Evolutionary conservation across 2,888 invertebrate species (phyloP).

Genomic region (Mythimna albipuncta): DNA sequence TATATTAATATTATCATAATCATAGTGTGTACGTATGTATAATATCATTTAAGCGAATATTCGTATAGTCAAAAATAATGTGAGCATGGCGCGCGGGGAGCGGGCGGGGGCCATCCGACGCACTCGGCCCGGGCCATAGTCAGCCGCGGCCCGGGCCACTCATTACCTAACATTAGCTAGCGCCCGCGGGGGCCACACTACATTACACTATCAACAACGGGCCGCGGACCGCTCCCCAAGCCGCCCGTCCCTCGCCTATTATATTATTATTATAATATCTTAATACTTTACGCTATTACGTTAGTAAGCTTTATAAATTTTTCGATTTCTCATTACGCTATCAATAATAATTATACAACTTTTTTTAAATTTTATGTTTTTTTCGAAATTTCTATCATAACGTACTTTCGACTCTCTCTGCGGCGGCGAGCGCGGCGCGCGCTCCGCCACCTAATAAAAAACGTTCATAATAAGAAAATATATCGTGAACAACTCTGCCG

Average conservation of each 20-base stretch:
- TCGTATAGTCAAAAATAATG: constrained; percentile 90
- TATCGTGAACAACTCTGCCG: constrained; percentile 91
- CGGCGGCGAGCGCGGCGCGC: constrained; percentile 83
- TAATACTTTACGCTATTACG: constrained; percentile 90
- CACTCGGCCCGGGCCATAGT: constrained; percentile 63
- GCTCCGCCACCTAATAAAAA: constrained; percentile 92
- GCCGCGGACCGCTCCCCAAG: constrained; percentile 81
- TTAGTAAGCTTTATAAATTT: constrained; percentile 91
- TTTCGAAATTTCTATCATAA: constrained; percentile 90
- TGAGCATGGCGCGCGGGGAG: constrained; percentile 87
- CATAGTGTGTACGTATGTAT: constrained; percentile 90
- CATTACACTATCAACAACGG: constrained; percentile 72
- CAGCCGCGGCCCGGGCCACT: constrained; percentile 56
- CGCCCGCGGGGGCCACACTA: constrained; percentile 49
- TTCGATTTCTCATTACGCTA: constrained; percentile 90
- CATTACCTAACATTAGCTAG: constrained; percentile 58
- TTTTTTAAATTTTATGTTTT: constrained; percentile 90
- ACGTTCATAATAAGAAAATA: constrained; percentile 92
- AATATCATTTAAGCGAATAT: constrained; percentile 90
- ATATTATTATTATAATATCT: constrained; percentile 88
- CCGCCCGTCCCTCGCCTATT: constrained; percentile 85
- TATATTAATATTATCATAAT: constrained; percentile 91
- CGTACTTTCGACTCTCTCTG: constrained; percentile 89
- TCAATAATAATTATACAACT: constrained; percentile 91
- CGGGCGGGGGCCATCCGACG: constrained; percentile 67